Percentiles rank a stretch among this genome's conserved stretches.
phyloP scores from a whole-genome alignment of 2,888 invertebrate species.

The Clepsis dumicolana region DNA sequence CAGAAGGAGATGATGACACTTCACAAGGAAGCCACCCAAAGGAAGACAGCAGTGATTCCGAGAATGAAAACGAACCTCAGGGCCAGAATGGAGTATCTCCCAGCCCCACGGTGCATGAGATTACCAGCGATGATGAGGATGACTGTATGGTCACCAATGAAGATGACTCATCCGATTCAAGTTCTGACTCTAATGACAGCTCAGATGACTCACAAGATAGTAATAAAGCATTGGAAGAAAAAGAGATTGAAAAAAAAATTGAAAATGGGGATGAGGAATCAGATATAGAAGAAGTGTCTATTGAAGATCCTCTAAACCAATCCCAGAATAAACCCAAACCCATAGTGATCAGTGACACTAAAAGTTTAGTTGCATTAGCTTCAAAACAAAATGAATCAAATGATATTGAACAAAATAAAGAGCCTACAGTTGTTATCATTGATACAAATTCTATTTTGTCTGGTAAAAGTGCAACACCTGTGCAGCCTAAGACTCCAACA shows the following conservation, averaged over 20 bases:
- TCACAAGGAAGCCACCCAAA: slow-evolving; percentile 82
- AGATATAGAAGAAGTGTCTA: slow-evolving; percentile 89
- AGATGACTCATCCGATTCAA: slow-evolving; percentile 84
- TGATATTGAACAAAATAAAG: slow-evolving; percentile 85
- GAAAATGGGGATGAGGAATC: slow-evolving; percentile 87
- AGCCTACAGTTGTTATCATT: slow-evolving; percentile 93
- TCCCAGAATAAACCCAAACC: slow-evolving; percentile 70
- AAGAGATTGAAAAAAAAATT: slow-evolving; percentile 80
- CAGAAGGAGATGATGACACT: slow-evolving; percentile 82
- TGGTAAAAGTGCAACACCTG: slow-evolving; percentile 63
- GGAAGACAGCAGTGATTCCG: slow-evolving; percentile 79
- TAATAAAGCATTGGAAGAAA: slow-evolving; percentile 81
- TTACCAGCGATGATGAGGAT: slow-evolving; percentile 80
- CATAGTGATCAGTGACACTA: slow-evolving; percentile 91
- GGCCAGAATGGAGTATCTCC: slow-evolving; percentile 76
- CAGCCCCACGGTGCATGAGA: slow-evolving; percentile 83
- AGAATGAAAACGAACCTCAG: slow-evolving; percentile 71
- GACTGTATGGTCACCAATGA: slow-evolving; percentile 72
- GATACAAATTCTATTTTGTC: slow-evolving; percentile 91
- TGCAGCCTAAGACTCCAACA: slow-evolving; percentile 57
- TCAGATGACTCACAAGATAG: slow-evolving; percentile 84
- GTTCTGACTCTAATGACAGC: slow-evolving; percentile 85
- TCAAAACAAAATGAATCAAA: slow-evolving; percentile 82
- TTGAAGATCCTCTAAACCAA: slow-evolving; percentile 88
- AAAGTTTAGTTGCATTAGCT: slow-evolving; percentile 89